Evolutionary conservation across 2,113 vertebrate species (phyloP).

Genomic region (Oncorhynchus clarkii): DNA sequence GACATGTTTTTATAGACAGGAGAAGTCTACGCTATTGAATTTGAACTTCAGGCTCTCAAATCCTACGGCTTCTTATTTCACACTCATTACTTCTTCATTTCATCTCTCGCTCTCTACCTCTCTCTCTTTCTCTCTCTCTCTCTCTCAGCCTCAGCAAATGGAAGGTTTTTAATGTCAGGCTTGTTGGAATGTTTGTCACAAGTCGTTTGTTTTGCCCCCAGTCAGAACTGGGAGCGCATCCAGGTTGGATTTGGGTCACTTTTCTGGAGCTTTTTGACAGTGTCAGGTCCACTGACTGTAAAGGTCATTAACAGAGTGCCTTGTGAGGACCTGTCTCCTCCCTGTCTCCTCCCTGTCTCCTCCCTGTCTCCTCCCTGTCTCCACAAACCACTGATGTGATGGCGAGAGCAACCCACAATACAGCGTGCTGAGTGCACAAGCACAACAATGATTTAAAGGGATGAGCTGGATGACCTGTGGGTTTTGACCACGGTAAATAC

Average conservation of each 20-base stretch:
- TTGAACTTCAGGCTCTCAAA: constrained; percentile 22
- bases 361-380: not conserved
- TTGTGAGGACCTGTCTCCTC: constrained; percentile 23
- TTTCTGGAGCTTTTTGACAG: constrained; percentile 30
- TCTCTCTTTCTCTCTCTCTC: not conserved
- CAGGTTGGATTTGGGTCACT: constrained; percentile 53
- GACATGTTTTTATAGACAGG: not conserved
- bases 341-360: too few species aligned
- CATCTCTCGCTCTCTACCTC: constrained; percentile 14
- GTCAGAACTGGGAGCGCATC: not conserved
- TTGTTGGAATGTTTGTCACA: constrained; percentile 54
- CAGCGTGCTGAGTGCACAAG: not conserved
- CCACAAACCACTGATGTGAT: constrained; percentile 35
- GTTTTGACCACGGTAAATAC: too few species aligned
- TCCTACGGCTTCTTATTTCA: constrained; percentile 24
- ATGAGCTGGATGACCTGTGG: too few species aligned
- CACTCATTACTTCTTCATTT: constrained; percentile 1
- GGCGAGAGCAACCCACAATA: constrained; percentile 24
- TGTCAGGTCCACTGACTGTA: constrained; percentile 24
- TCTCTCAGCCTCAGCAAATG: not conserved
- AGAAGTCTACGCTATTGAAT: not conserved
- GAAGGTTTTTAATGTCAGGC: constrained; percentile 38
- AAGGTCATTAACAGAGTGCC: constrained; percentile 10
- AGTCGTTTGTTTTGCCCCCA: constrained; percentile 49
- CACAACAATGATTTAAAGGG: not conserved